Evolutionary conservation across 1,140 invertebrate genomes (phyloP), one percentile per base, ranked within the genome.

Genomic region (Eufriesea mexicana): DNA sequence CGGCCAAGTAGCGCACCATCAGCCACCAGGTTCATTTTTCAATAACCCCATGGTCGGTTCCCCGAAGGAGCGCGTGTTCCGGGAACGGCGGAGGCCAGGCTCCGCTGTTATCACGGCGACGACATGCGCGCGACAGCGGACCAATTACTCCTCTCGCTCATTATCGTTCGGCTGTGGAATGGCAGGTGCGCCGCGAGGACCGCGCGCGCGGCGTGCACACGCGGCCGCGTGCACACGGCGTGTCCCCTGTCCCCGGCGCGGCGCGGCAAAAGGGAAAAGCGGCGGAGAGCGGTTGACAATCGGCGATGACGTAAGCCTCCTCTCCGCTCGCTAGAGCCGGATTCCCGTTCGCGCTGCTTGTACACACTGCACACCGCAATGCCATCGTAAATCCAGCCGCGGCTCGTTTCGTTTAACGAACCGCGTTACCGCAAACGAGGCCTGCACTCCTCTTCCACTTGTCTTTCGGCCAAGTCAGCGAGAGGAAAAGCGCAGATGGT

Each of bases 251-350:
- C 51, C 35, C 28, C 71, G 49, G 20, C n/a, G 23, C 18, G 20
- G 55, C 35, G 35, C 35, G 35, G 70, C 70, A 73, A 55, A 57
- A 81, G 75, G 74, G 76, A 85, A 61, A 83, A 84, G 68, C 83
- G 55, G 20, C 54, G 49, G 74, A 85, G 88, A 90, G 84, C 84
- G 91, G 89, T 91, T 85, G 89, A 88, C 86, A 83, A 88, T 88
- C 87, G 71, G 45, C 71, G 70, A 61, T 88, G 87, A 88, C 87
- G 87, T 79, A 88, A 88, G 87, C 79, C 68, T 47, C 66, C 71
- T 67, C 67, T 80, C 42, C 23, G 66, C 61, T 73, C 54, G 47
- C 68, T 59, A 59, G 47, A n/a, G 9, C 57, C 66, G 77, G 77
- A 67, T 76, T 84, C 70, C 86, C 85, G 74, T 83, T 84, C 74